Percentiles rank a stretch among this genome's conserved stretches.
phyloP scores from a whole-genome alignment of 2,797 vertebrate species.

The Leucoraja ocellata region DNA sequence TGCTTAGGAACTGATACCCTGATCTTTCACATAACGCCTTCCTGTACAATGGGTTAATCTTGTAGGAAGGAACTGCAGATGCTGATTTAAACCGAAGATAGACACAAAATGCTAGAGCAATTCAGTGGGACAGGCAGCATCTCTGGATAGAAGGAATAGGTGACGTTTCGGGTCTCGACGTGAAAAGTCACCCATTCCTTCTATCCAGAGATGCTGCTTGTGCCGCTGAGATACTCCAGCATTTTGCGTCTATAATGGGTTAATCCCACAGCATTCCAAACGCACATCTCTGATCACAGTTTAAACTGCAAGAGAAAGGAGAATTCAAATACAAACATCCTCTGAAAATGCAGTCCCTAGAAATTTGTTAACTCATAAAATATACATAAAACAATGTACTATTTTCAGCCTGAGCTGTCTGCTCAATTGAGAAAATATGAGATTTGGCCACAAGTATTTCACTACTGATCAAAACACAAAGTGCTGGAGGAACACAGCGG shows the following conservation, averaged over 20 bases:
- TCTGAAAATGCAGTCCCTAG: not conserved
- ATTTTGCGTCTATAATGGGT: not conserved
- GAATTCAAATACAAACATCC: not conserved
- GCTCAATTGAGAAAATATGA: not conserved
- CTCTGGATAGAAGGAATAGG: too few relatives aligned
- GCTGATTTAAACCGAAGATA: too few relatives aligned
- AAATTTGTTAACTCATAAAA: constrained; percentile 26
- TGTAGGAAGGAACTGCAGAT: too few relatives aligned
- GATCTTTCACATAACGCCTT: not conserved
- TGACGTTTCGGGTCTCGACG: too few relatives aligned
- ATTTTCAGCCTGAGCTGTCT: not conserved
- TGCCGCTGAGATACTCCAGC: too few relatives aligned
- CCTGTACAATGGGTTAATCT: too few relatives aligned
- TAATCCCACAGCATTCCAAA: not conserved
- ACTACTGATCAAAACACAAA: not conserved
- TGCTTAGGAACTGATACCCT: not conserved
- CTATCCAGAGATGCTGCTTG: too few relatives aligned
- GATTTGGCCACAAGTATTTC: not conserved
- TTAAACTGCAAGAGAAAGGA: not conserved
- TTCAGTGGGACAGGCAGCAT: too few relatives aligned
- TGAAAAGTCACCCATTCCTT: too few relatives aligned
- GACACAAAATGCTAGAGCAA: too few relatives aligned
- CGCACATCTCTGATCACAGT: not conserved
- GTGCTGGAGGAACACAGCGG: too few relatives aligned
- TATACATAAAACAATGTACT: not conserved